Percentiles rank a stretch among this genome's conserved stretches.
Conservation (phyloP, 2,113 vertebrate genomes). For the Microtus pennsylvanicus region DNA sequence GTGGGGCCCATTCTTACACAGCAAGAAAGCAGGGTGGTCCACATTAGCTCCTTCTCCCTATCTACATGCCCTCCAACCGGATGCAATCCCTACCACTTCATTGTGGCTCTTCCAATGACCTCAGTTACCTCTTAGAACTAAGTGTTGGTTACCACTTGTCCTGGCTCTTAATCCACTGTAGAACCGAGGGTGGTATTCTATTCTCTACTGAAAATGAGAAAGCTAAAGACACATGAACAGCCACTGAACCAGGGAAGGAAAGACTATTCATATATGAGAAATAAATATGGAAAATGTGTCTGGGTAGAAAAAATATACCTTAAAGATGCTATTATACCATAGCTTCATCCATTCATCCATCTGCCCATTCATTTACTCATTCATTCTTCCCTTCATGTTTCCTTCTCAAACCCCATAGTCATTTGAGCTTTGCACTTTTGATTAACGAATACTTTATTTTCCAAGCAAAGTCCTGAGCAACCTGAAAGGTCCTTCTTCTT, state of each 20-base stretch:
- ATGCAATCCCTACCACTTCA: neutral
- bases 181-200: neutral
- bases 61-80: too few species aligned
- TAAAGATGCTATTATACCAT: neutral
- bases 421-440: slow-evolving; percentile 33
- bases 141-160: neutral
- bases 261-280: slow-evolving; percentile 15
- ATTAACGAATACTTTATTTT: slow-evolving; percentile 30
- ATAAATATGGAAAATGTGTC: neutral
- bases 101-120: neutral
- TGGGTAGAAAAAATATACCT: neutral
- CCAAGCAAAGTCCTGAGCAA: slow-evolving; percentile 10
- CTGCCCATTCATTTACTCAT: neutral
- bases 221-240: neutral
- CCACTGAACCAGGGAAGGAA: neutral
- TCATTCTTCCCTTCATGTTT: neutral
- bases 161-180: neutral
- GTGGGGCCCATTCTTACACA: neutral
- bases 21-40: neutral
- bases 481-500: slow-evolving; percentile 5
- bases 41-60: neutral
- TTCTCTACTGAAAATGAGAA: slow-evolving; percentile 21
- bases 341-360: neutral
- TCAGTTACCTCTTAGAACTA: neutral
- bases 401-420: neutral